Evolutionary conservation across 2,797 vertebrate genomes (phyloP).

Genomic region (Hypotaenidia philippensis): DNA sequence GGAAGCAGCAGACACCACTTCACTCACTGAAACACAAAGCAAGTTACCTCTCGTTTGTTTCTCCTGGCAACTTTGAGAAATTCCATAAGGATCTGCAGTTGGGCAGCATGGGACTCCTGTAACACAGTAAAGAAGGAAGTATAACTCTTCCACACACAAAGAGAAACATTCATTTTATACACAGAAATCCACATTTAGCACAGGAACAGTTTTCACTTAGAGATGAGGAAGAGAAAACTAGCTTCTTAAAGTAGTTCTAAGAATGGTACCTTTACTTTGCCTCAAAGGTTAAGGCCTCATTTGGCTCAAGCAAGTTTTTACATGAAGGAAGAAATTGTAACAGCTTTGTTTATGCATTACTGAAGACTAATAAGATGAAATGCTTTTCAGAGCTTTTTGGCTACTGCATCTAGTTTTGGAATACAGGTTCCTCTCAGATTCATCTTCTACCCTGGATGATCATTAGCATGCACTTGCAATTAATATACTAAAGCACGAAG

Average conservation of each 20-base stretch:
- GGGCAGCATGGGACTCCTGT: conserved; percentile 97
- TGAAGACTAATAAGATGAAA: neutral
- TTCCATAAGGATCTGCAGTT: conserved; percentile 97
- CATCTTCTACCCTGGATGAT: neutral
- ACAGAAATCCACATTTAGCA: neutral
- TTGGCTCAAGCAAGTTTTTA: neutral
- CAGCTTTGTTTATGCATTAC: neutral
- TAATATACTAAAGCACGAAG: neutral
- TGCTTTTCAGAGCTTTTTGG: neutral
- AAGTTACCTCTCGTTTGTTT: conserved; percentile 96
- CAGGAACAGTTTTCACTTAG: neutral
- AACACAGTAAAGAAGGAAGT: conserved; percentile 63
- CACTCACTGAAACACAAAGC: conserved; percentile 33
- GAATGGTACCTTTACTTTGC: neutral
- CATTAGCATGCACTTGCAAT: neutral
- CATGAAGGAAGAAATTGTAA: neutral
- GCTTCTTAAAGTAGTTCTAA: neutral
- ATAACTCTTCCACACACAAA: neutral
- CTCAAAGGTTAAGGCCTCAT: neutral
- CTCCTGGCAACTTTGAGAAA: conserved; percentile 97
- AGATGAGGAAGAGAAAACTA: neutral
- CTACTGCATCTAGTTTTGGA: neutral
- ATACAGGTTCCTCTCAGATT: neutral
- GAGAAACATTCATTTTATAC: neutral
- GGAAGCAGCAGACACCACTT: neutral